Percentiles rank a stretch among this genome's conserved stretches.
Conservation (phyloP, 2,888 invertebrate genomes). For the Bugulina stolonifera region DNA sequence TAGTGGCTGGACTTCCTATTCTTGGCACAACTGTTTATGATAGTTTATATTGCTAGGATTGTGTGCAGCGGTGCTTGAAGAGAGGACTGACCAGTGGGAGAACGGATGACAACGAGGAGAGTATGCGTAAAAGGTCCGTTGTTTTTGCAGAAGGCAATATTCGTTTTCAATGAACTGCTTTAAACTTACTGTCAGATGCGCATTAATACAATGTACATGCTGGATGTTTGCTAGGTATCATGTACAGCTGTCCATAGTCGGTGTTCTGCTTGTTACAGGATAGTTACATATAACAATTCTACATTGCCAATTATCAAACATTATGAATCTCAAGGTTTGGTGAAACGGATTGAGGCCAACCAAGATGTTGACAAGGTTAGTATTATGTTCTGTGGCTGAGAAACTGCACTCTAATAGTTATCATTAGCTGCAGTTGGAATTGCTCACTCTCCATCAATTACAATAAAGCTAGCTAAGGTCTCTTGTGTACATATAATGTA, state of each 20-base stretch:
- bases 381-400: too few relatives aligned
- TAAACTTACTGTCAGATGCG: too few relatives aligned
- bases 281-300: slow-evolving; percentile 75
- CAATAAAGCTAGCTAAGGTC: neutral
- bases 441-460: too few relatives aligned
- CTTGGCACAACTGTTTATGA: neutral
- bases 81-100: slow-evolving; percentile 85
- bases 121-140: slow-evolving; percentile 67
- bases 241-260: too few relatives aligned
- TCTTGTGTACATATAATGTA: neutral
- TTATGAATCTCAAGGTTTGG: slow-evolving; percentile 67
- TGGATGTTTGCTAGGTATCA: too few relatives aligned
- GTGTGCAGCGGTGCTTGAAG: slow-evolving; percentile 76
- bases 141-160: neutral
- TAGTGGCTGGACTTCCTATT: too few relatives aligned
- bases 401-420: too few relatives aligned
- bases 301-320: slow-evolving; percentile 84
- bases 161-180: too few relatives aligned
- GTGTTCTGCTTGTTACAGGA: slow-evolving; percentile 48
- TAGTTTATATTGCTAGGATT: slow-evolving; percentile 57
- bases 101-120: slow-evolving; percentile 86
- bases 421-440: too few relatives aligned
- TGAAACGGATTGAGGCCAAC: slow-evolving; percentile 70
- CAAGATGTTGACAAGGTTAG: slow-evolving; percentile 60
- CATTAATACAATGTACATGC: too few relatives aligned